Conservation (phyloP, 2,888 invertebrate species). For the Trichogramma evanescens region DNA sequence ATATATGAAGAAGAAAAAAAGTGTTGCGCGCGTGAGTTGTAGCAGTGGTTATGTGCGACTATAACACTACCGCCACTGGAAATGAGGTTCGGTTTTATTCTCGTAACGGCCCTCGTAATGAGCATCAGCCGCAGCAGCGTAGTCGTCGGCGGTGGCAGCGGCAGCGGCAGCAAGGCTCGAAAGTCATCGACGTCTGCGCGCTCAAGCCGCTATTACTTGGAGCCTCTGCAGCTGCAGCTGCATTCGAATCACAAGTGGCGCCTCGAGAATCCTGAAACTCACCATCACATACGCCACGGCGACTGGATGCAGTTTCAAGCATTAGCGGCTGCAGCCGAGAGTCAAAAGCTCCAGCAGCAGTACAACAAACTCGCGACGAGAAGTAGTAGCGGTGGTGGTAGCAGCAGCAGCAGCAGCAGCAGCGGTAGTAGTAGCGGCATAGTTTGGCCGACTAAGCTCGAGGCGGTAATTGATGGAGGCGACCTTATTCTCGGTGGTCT, state of each 20-base stretch:
- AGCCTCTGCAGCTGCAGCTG: neutral
- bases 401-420: too few species aligned
- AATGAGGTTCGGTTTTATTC: slow-evolving; percentile 34
- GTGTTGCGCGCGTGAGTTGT: too few species aligned
- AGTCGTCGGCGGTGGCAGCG: slow-evolving; percentile 18
- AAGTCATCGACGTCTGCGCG: neutral
- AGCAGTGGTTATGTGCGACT: too few species aligned
- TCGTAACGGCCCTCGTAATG: slow-evolving; percentile 26
- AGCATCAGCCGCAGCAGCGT: too few species aligned
- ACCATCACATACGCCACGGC: slow-evolving; percentile 38
- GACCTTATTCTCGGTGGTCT: slow-evolving; percentile 82
- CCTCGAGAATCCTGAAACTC: slow-evolving; percentile 33
- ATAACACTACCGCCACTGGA: slow-evolving; percentile 17
- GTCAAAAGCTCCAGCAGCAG: slow-evolving; percentile 11
- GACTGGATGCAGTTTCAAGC: slow-evolving; percentile 33
- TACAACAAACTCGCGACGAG: neutral
- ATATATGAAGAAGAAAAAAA: too few species aligned
- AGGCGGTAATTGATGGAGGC: slow-evolving; percentile 75
- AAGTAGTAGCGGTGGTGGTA: neutral
- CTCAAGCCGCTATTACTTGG: neutral
- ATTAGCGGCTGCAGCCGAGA: slow-evolving; percentile 22
- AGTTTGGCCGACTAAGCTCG: slow-evolving; percentile 75
- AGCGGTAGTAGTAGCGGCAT: neutral
- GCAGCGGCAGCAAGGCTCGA: slow-evolving; percentile 27
- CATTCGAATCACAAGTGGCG: slow-evolving; percentile 13